phyloP scores from a whole-genome alignment of 1,140 invertebrate genomes.

The Sinella curviseta region DNA sequence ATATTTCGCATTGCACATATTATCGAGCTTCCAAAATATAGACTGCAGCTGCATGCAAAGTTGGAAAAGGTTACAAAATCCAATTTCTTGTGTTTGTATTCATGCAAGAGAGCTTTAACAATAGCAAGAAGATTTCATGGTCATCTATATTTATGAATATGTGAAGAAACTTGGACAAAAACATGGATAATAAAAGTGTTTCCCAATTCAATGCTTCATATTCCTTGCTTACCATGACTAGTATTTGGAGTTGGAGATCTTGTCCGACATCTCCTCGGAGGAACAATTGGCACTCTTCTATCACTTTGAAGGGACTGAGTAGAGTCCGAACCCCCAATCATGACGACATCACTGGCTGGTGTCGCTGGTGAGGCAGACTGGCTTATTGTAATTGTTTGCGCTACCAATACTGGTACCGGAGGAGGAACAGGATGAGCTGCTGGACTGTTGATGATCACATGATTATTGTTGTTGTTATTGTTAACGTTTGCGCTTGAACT shows the following conservation, averaged over 20 bases:
- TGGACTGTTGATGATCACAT: conserved; percentile 45
- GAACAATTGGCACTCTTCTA: conserved; percentile 42
- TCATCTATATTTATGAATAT: too few species aligned
- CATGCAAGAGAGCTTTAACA: too few species aligned
- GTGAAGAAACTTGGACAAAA: too few species aligned
- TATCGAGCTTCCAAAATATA: too few species aligned
- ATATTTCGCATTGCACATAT: too few species aligned
- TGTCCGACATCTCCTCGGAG: conserved; percentile 42
- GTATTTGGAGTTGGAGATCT: conserved; percentile 48
- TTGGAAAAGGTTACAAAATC: too few species aligned
- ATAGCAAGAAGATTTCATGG: too few species aligned
- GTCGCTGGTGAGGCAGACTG: conserved; percentile 45
- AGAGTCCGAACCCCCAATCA: conserved; percentile 45
- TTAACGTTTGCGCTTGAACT: not conserved
- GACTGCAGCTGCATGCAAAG: too few species aligned
- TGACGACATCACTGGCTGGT: conserved; percentile 39
- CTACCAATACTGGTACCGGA: conserved; percentile 43
- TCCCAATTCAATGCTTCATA: too few species aligned
- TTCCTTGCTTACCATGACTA: conserved; percentile 49
- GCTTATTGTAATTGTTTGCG: conserved; percentile 43
- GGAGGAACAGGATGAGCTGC: conserved; percentile 43
- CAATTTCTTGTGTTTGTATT: too few species aligned
- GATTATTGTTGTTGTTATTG: conserved; percentile 43
- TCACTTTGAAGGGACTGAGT: conserved; percentile 43
- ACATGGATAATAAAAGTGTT: too few species aligned